Percentiles rank a stretch among this genome's conserved stretches.
These are phyloP conservation scores for Drosophila leonis DNA, from an alignment of 2,888 invertebrate genomes.

Conservation along the genomic window DNA sequence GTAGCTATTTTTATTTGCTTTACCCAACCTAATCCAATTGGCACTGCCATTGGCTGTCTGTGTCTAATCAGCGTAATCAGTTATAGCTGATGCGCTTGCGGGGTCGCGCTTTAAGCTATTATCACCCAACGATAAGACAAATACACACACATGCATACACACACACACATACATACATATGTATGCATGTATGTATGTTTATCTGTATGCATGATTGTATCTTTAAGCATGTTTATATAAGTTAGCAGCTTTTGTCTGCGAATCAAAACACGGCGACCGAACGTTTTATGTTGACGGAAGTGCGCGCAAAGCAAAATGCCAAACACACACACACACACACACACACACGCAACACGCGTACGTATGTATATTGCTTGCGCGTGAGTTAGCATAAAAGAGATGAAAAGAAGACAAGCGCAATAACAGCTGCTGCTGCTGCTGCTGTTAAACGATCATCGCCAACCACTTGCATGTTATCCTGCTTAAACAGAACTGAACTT, in stretches of 20 bases:
- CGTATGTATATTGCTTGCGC: neutral
- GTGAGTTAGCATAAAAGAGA: conserved; percentile 26
- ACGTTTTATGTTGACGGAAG: conserved; percentile 55
- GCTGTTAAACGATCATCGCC: conserved; percentile 4
- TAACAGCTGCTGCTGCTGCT: neutral
- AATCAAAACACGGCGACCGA: conserved; percentile 37
- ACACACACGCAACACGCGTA: neutral
- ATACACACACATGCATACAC: neutral
- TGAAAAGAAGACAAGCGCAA: conserved; percentile 12
- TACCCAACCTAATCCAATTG: conserved; percentile 8
- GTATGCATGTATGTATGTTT: neutral
- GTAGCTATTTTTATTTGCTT: neutral
- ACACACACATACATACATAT: too few relatives aligned
- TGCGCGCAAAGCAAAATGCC: conserved; percentile 36
- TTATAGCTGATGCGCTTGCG: conserved; percentile 38
- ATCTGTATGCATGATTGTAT: conserved; percentile 5
- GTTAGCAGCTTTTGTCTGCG: conserved; percentile 33
- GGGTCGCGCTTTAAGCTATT: conserved; percentile 48
- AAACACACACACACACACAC: conserved; percentile 12
- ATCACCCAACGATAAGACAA: conserved; percentile 34
- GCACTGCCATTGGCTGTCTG: conserved; percentile 16
- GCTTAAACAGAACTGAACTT: neutral
- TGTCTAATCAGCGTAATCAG: conserved; percentile 46
- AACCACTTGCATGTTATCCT: conserved; percentile 26
- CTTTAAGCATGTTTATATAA: conserved; percentile 47